These are phyloP conservation scores for Arbacia lixula DNA, from an alignment of 53 echinoderm and acorn worm species.

Conservation along the genomic window DNA sequence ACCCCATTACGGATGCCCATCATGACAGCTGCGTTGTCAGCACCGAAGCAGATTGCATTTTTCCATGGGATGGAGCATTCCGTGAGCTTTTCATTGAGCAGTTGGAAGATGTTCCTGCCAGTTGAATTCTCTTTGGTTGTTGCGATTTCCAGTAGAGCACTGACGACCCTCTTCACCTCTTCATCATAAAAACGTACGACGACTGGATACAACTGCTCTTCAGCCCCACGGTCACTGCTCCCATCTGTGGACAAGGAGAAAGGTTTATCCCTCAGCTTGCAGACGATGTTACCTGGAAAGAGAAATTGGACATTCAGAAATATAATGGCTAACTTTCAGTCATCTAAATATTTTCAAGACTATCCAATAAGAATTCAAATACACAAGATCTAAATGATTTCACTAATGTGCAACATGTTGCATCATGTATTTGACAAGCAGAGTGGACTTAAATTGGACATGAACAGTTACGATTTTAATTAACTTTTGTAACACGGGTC, in stretches of 20 bases:
- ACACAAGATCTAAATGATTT: no score
- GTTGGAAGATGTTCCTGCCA: slow-evolving; percentile 51
- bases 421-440: no score
- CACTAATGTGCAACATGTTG: no score
- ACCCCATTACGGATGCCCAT: slow-evolving; percentile 56
- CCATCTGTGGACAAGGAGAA: slow-evolving; percentile 44
- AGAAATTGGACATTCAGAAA: no score
- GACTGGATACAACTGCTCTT: slow-evolving; percentile 40
- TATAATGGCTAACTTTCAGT: no score
- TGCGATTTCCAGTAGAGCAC: slow-evolving; percentile 13
- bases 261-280: slow-evolving; percentile 20
- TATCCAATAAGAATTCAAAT: no score
- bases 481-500: no score
- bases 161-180: slow-evolving; percentile 19
- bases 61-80: slow-evolving; percentile 57
- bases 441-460: no score
- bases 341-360: no score
- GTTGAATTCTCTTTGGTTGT: slow-evolving; percentile 44
- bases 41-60: slow-evolving; percentile 60
- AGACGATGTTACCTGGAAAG: slow-evolving; percentile 14
- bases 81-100: slow-evolving; percentile 28
- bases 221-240: slow-evolving; percentile 3
- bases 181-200: slow-evolving; percentile 31
- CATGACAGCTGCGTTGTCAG: slow-evolving; percentile 66
- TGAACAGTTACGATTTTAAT: no score